These are phyloP conservation scores for Cyaniris semiargus DNA, from an alignment of 2,888 invertebrate species.

Conservation along the genomic window DNA sequence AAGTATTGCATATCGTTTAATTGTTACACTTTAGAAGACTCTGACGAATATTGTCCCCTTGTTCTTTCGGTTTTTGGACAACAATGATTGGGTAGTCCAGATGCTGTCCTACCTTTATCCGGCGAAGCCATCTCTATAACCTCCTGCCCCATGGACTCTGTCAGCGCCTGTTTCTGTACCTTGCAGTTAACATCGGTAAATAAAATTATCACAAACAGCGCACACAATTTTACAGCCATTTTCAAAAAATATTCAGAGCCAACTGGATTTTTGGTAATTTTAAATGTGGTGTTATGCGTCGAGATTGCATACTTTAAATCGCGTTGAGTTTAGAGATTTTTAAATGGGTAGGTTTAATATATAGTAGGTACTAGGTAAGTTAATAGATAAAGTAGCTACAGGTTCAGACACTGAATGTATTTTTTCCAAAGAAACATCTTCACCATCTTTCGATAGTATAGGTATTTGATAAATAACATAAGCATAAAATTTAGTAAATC, in stretches of 20 bases:
- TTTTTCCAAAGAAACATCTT: too few relatives aligned
- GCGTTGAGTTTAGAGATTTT: not conserved
- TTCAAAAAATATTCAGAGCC: constrained; percentile 41
- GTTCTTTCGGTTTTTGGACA: too few relatives aligned
- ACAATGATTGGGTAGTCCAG: too few relatives aligned
- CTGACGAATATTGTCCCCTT: too few relatives aligned
- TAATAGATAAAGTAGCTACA: too few relatives aligned
- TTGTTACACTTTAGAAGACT: too few relatives aligned
- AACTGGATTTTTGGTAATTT: constrained; percentile 44
- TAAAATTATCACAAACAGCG: constrained; percentile 35
- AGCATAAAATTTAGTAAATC: too few relatives aligned
- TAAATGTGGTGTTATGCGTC: not conserved
- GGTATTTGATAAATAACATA: too few relatives aligned
- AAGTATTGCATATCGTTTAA: too few relatives aligned
- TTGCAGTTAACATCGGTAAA: constrained; percentile 46
- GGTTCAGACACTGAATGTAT: too few relatives aligned
- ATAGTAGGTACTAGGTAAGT: too few relatives aligned
- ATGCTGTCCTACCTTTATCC: constrained; percentile 54
- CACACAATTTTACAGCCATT: constrained; percentile 48
- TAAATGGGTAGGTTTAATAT: not conserved
- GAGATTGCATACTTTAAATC: not conserved
- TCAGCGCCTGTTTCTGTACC: constrained; percentile 51
- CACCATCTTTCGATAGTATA: too few relatives aligned
- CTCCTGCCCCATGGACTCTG: constrained; percentile 63
- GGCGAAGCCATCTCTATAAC: constrained; percentile 63